Evolutionary conservation across 2,797 vertebrate species (phyloP), one percentile per base, ranked within the genome.

Genomic region (Chloroceryle amazona): DNA sequence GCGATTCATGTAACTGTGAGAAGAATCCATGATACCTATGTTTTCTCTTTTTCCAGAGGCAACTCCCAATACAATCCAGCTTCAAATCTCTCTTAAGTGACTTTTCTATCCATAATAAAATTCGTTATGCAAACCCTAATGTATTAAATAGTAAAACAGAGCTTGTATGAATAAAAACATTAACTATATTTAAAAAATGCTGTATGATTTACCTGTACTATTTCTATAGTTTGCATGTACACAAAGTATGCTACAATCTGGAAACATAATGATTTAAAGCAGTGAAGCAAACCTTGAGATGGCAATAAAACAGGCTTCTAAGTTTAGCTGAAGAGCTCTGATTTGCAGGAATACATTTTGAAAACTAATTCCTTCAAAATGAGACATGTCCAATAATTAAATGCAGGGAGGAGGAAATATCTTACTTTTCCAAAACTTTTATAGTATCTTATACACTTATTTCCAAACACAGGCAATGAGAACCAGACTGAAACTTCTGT

Each of bases 1-100:
- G 12, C 58, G 37, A 70, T 49, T 20, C 16, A 29, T 1, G 0
- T 28, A 47, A 78, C 9, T 47, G 26, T 15, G 16, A 75, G n/a
- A 89, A 5, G 0, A 26, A 75, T 26, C 26, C 1, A 0, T 29
- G 39, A 76, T 13, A 72, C 3, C 6, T 26, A 4, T 29, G 13
- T 47, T 86, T 52, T 60, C 12, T 70, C 31, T 37, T 89, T 79
- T 78, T 79, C 54, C 66, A 86, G 41, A 22, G 1, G 41, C n/a
- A 86, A 62, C 6, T 68, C 37, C 52, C 8, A 92, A 44, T 5
- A 62, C 21, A 54, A 70, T 8, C 14, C 58, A 79, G 22, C 33
- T 75, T 90, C 25, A 63, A 71, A 72, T 33, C 23, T 58, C 41
- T 60, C 31, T 37, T 23, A 31, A 25, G 4, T 22, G 17, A 81